phyloP scores from a whole-genome alignment of 2,888 invertebrate genomes.

The Tribolium freemani region DNA sequence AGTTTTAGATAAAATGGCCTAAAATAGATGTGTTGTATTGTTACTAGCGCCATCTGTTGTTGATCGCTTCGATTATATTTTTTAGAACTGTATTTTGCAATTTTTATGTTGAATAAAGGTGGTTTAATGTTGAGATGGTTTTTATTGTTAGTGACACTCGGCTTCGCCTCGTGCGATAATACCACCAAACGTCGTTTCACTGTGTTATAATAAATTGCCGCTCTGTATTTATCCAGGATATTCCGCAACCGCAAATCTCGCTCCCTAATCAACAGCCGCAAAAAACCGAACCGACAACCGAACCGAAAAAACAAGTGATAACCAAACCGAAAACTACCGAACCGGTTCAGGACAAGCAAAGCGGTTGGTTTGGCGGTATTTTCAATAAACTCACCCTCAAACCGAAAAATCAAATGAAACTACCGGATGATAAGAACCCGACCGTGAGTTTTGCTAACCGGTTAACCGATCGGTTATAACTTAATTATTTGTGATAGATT shows the following conservation, averaged over 20 bases:
- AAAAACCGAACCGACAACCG: conserved; percentile 30
- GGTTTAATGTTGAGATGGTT: conserved; percentile 27
- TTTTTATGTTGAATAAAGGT: conserved; percentile 45
- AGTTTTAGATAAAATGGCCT: conserved; percentile 36
- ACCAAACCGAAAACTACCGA: conserved; percentile 48
- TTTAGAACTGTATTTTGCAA: conserved; percentile 26
- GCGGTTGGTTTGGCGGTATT: conserved; percentile 86
- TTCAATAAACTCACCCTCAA: conserved; percentile 86
- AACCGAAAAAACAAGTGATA: conserved; percentile 41
- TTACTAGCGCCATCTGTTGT: conserved; percentile 15
- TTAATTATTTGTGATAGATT: conserved; percentile 73
- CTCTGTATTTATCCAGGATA: conserved; percentile 64
- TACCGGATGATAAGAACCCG: conserved; percentile 95
- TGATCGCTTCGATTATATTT: conserved; percentile 22
- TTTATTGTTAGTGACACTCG: not conserved
- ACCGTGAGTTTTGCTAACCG: conserved; percentile 71
- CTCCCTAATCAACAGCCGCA: conserved; percentile 66
- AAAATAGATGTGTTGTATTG: conserved; percentile 20
- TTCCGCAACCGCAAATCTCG: conserved; percentile 70
- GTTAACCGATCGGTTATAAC: too few relatives aligned
- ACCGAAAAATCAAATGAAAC: conserved; percentile 94
- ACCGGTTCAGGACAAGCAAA: conserved; percentile 51
- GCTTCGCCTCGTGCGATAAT: not conserved
- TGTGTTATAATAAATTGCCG: conserved; percentile 64
- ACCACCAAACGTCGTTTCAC: conserved; percentile 23